Percentiles rank a stretch among this genome's conserved stretches.
These are phyloP conservation scores for Tolmerus cingulatus DNA, from an alignment of 2,888 invertebrate genomes.

Conservation along the genomic window DNA sequence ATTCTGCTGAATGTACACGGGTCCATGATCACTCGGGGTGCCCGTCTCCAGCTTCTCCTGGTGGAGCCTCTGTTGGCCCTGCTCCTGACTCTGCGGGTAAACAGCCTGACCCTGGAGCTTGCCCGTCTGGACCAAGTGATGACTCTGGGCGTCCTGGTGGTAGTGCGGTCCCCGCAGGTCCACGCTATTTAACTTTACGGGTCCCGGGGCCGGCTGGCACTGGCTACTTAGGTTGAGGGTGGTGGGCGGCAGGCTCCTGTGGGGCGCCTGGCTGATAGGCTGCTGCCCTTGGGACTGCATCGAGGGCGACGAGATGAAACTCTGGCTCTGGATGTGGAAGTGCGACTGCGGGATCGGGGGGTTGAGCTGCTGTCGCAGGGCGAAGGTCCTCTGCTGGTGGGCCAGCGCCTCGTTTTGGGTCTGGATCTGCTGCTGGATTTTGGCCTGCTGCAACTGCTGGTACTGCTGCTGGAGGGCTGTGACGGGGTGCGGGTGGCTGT, in stretches of 20 bases:
- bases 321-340: slow-evolving; percentile 61
- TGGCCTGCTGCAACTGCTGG: slow-evolving; percentile 72
- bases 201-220: slow-evolving; percentile 61
- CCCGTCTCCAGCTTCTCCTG: slow-evolving; percentile 53
- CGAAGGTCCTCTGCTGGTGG: slow-evolving; percentile 72
- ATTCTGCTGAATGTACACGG: slow-evolving; percentile 63
- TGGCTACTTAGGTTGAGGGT: slow-evolving; percentile 60
- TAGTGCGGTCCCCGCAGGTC: slow-evolving; percentile 47
- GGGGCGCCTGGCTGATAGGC: slow-evolving; percentile 52
- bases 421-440: slow-evolving; percentile 70
- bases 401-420: slow-evolving; percentile 72
- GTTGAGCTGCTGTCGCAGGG: slow-evolving; percentile 69
- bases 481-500: slow-evolving; percentile 55
- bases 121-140: not conserved
- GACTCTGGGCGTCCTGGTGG: slow-evolving; percentile 46
- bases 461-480: slow-evolving; percentile 67
- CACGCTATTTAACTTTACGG: slow-evolving; percentile 56
- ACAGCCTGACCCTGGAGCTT: slow-evolving; percentile 27
- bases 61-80: slow-evolving; percentile 46
- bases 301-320: slow-evolving; percentile 57
- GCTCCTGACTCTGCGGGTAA: slow-evolving; percentile 1
- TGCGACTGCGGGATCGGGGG: slow-evolving; percentile 67
- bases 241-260: slow-evolving; percentile 57
- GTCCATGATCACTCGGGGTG: slow-evolving; percentile 60
- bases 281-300: slow-evolving; percentile 54